phyloP scores from a whole-genome alignment of 2,888 invertebrate species.

The Melanophora roralis region DNA sequence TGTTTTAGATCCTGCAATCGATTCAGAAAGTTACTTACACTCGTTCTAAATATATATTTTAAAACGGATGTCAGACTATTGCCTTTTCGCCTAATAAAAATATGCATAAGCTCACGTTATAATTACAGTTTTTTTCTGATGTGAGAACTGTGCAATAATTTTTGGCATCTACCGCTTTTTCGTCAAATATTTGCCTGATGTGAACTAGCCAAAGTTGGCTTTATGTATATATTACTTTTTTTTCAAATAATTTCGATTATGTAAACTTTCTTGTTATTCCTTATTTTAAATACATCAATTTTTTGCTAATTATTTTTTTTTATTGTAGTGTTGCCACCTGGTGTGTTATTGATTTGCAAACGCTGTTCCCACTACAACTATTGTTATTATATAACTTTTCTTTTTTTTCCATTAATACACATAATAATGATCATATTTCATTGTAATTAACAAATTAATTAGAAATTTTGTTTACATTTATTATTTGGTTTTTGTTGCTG shows the following conservation, averaged over 20 bases:
- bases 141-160: too few species aligned
- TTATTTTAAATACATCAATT: constrained; percentile 14
- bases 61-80: too few species aligned
- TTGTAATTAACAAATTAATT: constrained; percentile 59
- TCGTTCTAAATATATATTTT: too few species aligned
- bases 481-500: constrained; percentile 1
- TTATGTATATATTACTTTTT: constrained; percentile 2
- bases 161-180: too few species aligned
- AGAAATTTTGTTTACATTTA: constrained; percentile 47
- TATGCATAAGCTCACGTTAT: too few species aligned
- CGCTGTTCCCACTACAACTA: constrained; percentile 1
- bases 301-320: background rate
- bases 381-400: constrained; percentile 17
- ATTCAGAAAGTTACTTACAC: too few species aligned
- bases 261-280: background rate
- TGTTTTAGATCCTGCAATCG: too few species aligned
- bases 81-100: too few species aligned
- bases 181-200: too few species aligned
- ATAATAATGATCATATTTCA: constrained; percentile 43
- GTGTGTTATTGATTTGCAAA: constrained; percentile 45
- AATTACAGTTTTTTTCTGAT: too few species aligned
- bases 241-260: background rate
- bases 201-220: too few species aligned
- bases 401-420: background rate
- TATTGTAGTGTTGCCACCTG: constrained; percentile 57